Base-by-base conservation (phyloP, 1,140 invertebrate species). In the Copidosoma floridanum region DNA sequence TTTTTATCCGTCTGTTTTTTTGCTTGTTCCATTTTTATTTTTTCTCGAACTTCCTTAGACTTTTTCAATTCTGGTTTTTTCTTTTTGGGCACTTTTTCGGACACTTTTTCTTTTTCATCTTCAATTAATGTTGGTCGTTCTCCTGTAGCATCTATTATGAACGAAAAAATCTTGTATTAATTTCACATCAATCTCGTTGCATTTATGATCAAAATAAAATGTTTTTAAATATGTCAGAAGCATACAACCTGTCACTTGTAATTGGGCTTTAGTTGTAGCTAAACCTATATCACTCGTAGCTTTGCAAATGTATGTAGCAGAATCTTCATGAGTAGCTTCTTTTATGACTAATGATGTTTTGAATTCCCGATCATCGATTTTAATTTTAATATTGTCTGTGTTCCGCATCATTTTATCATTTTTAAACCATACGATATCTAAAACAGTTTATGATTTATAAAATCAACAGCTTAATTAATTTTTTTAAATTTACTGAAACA, bases 391-490 rank as follows among this genome's bases (percentile, higher is more conserved):
- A 72, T 88, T 86, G 57, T 88, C 85, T 23, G 87, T 86, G 60
- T 85, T 88, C 70, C 85, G 84, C 57, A 95, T 81, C 59, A 91
- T 80, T 76, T 90, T 89, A 68, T 91, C 90, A 73, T 95, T 88
- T 74, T 89, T 89, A 77, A 91, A 95, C 94, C 94, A 98, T 66
- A 90, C 86, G 63, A 96, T 86, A 82, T 92, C 90, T 89, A 77
- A 16, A 67, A 68, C 35, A 61, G 7, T 37, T 8, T 37, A 37
- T 37, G 14, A 7, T 37, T 14, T 14, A 37, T 37, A n/a, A n/a
- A n/a, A n/a, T n/a, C n/a, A n/a, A n/a, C n/a, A n/a, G n/a, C n/a
- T n/a, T n/a, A 46, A 24, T 23, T 37, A 24, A 40, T 24, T 52
- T 32, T 35, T 51, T 23, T 20, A 26, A 43, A 43, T 20, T 8